Evolutionary conservation across 2,888 invertebrate genomes (phyloP).

Genomic region (Sicus ferrugineus): DNA sequence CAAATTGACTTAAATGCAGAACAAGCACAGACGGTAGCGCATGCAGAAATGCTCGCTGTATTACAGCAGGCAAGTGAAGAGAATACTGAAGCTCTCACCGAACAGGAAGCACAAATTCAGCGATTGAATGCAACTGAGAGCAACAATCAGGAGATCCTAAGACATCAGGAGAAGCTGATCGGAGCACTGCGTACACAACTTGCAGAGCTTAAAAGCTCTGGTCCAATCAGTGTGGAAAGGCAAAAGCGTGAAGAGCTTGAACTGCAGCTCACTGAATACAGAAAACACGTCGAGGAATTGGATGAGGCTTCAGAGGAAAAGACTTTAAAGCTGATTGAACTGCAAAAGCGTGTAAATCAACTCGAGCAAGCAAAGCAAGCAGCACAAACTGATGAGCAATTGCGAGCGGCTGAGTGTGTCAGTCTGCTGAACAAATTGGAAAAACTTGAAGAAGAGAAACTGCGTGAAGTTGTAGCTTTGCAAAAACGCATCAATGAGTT

Average conservation of each 20-base stretch:
- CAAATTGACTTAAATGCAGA: conserved; percentile 36
- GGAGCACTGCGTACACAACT: conserved; percentile 2
- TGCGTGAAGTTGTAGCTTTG: conserved; percentile 49
- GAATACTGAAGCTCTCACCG: conserved; percentile 36
- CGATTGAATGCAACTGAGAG: not conserved
- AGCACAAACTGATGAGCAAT: conserved; percentile 43
- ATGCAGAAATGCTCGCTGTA: conserved; percentile 45
- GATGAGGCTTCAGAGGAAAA: conserved; percentile 49
- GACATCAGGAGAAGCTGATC: conserved; percentile 30
- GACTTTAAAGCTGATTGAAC: conserved; percentile 36
- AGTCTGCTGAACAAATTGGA: conserved; percentile 48
- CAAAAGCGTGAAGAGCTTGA: conserved; percentile 46
- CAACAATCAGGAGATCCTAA: not conserved
- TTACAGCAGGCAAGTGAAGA: conserved; percentile 47
- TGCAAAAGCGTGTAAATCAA: conserved; percentile 43
- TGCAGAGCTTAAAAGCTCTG: not conserved
- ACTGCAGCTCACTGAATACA: conserved; percentile 50
- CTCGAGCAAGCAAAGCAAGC: conserved; percentile 44
- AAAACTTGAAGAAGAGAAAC: conserved; percentile 48
- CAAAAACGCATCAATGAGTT: conserved; percentile 46
- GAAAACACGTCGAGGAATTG: conserved; percentile 55
- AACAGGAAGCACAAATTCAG: conserved; percentile 42
- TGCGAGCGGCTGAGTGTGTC: conserved; percentile 41
- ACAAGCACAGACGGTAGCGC: conserved; percentile 40
- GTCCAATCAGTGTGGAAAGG: conserved; percentile 16